Evolutionary conservation across 2,113 vertebrate species (phyloP).

Genomic region (Pteropus alecto): DNA sequence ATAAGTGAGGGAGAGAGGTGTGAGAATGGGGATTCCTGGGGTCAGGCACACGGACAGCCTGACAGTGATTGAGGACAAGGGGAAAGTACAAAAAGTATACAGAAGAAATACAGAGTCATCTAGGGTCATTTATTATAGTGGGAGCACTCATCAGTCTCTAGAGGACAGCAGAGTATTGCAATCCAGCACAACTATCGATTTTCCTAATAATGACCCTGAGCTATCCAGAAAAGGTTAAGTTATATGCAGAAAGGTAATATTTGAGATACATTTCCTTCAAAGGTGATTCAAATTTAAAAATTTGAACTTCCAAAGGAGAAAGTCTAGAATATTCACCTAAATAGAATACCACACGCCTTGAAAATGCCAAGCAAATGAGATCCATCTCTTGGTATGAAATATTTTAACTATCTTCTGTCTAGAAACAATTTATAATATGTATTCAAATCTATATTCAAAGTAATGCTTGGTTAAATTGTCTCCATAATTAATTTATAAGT

Average conservation of each 20-base stretch:
- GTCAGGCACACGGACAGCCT: not conserved
- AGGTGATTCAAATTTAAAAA: not conserved
- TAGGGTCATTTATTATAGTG: not conserved
- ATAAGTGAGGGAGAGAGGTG: not conserved
- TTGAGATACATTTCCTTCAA: not conserved
- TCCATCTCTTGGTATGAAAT: not conserved
- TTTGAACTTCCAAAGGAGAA: not conserved
- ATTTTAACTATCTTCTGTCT: slow-evolving; percentile 3
- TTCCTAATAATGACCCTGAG: not conserved
- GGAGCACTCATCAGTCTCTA: not conserved
- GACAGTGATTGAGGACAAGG: not conserved
- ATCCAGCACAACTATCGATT: not conserved
- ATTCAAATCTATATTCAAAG: slow-evolving; percentile 3
- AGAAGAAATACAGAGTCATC: not conserved
- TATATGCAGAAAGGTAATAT: not conserved
- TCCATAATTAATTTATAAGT: slow-evolving; percentile 31
- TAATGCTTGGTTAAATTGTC: not conserved
- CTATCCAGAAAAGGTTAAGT: not conserved
- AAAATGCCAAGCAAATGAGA: slow-evolving; percentile 14
- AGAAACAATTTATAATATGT: not conserved
- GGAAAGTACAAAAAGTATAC: not conserved
- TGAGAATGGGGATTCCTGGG: not conserved
- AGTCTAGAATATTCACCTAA: not conserved
- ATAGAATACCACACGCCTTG: not conserved
- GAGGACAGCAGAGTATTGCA: not conserved